Percentiles rank a stretch among this genome's conserved stretches.
These are phyloP conservation scores for Trachurus trachurus DNA, from an alignment of 2,797 vertebrate genomes.

Conservation along the genomic window DNA sequence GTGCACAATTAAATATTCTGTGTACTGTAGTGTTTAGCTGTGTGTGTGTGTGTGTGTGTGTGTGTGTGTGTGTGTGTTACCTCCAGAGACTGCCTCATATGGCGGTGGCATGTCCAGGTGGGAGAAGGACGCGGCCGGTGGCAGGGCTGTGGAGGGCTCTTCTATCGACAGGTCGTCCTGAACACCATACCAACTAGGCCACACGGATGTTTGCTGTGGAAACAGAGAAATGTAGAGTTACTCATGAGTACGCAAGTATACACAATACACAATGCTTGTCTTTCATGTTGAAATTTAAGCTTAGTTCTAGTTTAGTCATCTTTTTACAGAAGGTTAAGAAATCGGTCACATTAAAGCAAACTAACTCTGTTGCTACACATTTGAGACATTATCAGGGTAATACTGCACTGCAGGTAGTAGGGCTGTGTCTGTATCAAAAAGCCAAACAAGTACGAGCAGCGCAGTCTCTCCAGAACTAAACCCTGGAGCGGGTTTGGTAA, in stretches of 20 bases:
- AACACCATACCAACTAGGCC: conserved; percentile 89
- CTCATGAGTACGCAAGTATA: background rate
- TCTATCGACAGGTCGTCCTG: conserved; percentile 88
- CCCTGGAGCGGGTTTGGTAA: background rate
- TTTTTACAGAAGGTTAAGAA: too few relatives aligned
- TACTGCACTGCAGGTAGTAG: background rate
- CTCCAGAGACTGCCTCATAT: conserved; percentile 88
- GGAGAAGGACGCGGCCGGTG: conserved; percentile 87
- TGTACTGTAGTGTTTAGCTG: background rate
- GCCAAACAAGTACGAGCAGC: background rate
- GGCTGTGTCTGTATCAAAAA: background rate
- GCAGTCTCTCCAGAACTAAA: background rate
- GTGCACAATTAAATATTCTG: background rate
- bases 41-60: conserved; percentile 2
- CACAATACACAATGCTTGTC: background rate
- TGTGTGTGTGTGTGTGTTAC: conserved; percentile 61
- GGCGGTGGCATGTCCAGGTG: conserved; percentile 90
- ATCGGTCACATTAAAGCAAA: too few relatives aligned
- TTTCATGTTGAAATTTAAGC: too few relatives aligned
- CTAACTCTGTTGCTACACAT: background rate
- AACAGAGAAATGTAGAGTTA: conserved; percentile 28
- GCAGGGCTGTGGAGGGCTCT: conserved; percentile 85
- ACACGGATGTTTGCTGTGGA: conserved; percentile 84
- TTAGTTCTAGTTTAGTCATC: too few relatives aligned
- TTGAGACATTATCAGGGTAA: background rate